Conservation (phyloP, 2,797 vertebrate species). For the Uromys caudimaculatus region DNA sequence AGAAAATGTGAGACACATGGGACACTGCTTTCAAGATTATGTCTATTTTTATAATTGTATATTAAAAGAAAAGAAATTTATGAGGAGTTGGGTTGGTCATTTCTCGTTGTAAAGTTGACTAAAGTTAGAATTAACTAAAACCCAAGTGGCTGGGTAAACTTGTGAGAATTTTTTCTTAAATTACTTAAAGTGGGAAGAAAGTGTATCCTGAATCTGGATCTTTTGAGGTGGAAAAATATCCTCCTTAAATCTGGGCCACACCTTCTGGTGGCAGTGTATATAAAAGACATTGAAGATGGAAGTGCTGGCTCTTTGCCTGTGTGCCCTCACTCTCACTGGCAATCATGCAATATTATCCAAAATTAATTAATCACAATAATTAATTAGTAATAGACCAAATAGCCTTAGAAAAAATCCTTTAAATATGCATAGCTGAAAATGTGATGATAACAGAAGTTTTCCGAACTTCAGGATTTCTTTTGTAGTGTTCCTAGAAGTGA, state of each 20-base stretch:
- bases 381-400: background rate
- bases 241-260: background rate
- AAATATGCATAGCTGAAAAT: background rate
- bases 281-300: background rate
- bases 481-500: conserved; percentile 19
- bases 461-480: conserved; percentile 5
- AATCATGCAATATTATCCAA: background rate
- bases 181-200: background rate
- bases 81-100: background rate
- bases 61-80: background rate
- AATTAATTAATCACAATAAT: background rate
- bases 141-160: background rate
- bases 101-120: background rate
- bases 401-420: conserved; percentile 36
- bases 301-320: background rate
- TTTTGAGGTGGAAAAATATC: background rate
- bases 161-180: background rate
- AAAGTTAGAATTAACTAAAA: background rate
- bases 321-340: background rate
- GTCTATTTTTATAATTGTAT: conserved; percentile 24
- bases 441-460: background rate
- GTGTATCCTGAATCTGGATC: background rate
- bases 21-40: background rate
- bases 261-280: background rate
- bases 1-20: background rate